phyloP scores from a whole-genome alignment of 2,797 vertebrate species.

The Sebastes diaconus region DNA sequence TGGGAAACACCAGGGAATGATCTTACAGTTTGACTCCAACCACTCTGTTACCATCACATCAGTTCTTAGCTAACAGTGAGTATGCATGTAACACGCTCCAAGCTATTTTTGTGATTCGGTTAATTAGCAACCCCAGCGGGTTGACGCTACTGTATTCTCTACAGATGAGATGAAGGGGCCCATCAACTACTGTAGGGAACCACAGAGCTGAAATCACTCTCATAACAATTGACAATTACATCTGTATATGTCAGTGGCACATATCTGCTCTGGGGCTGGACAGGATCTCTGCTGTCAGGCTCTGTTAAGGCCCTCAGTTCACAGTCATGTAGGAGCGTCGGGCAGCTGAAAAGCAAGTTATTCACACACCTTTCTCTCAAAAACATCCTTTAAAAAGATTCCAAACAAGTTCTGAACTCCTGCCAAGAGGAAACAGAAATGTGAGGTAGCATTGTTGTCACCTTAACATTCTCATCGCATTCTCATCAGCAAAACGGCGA shows the following conservation, averaged over 20 bases:
- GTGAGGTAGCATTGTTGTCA: background rate
- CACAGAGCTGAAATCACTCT: conserved; percentile 8
- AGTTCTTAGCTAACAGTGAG: background rate
- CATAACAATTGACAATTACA: conserved; percentile 8
- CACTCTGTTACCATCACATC: conserved; percentile 1
- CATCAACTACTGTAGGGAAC: background rate
- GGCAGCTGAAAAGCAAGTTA: background rate
- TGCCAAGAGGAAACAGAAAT: background rate
- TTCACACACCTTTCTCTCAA: background rate
- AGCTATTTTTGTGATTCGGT: conserved; percentile 30
- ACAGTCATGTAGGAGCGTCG: background rate
- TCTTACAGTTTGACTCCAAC: background rate
- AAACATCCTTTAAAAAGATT: background rate
- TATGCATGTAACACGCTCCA: background rate
- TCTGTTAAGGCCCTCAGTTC: background rate
- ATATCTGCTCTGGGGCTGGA: background rate
- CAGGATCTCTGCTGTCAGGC: background rate
- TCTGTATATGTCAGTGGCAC: conserved; percentile 1
- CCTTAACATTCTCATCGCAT: background rate
- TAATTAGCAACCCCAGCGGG: conserved; percentile 35
- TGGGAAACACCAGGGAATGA: conserved; percentile 7
- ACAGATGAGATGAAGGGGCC: conserved; percentile 6
- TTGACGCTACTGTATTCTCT: conserved; percentile 17
- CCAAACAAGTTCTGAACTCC: background rate
- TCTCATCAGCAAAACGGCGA: background rate